Evolutionary conservation across 2,888 invertebrate genomes (phyloP).

Genomic region (Chloroclysta siterata): DNA sequence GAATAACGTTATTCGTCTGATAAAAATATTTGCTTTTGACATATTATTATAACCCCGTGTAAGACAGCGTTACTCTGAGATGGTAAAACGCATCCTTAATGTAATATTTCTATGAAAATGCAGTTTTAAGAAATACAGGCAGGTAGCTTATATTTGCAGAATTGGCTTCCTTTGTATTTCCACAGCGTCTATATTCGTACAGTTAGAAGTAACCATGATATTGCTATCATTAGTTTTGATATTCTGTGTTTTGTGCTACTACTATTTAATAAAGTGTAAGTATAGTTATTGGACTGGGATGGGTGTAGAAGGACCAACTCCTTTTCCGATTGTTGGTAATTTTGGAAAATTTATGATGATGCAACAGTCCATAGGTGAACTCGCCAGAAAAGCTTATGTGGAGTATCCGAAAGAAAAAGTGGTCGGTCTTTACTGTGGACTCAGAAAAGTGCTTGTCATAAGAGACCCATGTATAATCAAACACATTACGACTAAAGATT

Average conservation of each 20-base stretch:
- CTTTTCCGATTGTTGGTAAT: constrained; percentile 45
- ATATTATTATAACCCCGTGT: too few species aligned
- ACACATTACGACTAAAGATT: constrained; percentile 50
- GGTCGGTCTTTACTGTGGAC: constrained; percentile 53
- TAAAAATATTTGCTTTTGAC: too few species aligned
- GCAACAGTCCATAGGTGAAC: constrained; percentile 17
- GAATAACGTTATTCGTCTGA: too few species aligned
- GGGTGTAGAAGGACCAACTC: constrained; percentile 42
- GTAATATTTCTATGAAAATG: too few species aligned
- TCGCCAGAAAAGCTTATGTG: constrained; percentile 28
- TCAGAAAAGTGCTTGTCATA: constrained; percentile 46
- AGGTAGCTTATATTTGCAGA: too few species aligned
- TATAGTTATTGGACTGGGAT: constrained; percentile 44
- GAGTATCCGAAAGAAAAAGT: constrained; percentile 49
- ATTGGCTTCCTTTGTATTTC: too few species aligned
- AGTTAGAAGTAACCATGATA: constrained; percentile 1
- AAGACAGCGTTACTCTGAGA: too few species aligned
- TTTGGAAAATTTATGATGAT: constrained; percentile 40
- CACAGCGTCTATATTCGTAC: not conserved
- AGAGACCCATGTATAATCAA: constrained; percentile 54
- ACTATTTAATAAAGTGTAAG: constrained; percentile 30
- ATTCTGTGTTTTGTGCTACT: constrained; percentile 7
- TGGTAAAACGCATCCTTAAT: too few species aligned
- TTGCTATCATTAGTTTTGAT: constrained; percentile 11
- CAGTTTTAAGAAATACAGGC: too few species aligned